These are phyloP conservation scores for Morus bassanus DNA, from an alignment of 2,797 vertebrate species.

Conservation along the genomic window DNA sequence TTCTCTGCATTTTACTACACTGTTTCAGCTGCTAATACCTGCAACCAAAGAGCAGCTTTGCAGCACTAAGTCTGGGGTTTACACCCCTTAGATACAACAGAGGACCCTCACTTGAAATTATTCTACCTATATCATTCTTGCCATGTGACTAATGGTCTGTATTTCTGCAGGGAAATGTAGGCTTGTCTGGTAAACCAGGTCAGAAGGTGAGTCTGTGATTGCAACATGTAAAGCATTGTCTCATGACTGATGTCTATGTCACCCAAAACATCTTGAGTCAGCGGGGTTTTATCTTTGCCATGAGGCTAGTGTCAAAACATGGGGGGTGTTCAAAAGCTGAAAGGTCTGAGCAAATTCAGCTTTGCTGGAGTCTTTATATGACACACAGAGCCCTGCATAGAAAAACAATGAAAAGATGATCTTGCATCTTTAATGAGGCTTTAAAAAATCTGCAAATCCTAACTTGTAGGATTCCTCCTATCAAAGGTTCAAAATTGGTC, in stretches of 20 bases:
- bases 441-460: neutral
- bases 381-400: neutral
- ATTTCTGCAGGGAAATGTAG: slow-evolving; percentile 85
- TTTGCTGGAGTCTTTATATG: neutral
- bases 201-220: slow-evolving; percentile 77
- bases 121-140: neutral
- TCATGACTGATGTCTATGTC: neutral
- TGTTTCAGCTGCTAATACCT: neutral
- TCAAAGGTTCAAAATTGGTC: neutral
- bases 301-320: neutral
- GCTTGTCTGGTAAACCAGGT: slow-evolving; percentile 89
- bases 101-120: neutral
- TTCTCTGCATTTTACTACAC: neutral
- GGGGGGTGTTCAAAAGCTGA: neutral
- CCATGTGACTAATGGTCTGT: neutral
- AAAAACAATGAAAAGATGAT: neutral
- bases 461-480: neutral
- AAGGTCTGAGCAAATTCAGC: neutral
- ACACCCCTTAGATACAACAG: neutral
- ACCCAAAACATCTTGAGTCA: neutral
- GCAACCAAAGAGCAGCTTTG: neutral
- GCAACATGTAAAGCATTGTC: accelerated
- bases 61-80: neutral
- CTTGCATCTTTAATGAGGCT: neutral
- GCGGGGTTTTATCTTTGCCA: neutral